Conservation (phyloP, 2,113 vertebrate species). For the Guaruba guarouba region DNA sequence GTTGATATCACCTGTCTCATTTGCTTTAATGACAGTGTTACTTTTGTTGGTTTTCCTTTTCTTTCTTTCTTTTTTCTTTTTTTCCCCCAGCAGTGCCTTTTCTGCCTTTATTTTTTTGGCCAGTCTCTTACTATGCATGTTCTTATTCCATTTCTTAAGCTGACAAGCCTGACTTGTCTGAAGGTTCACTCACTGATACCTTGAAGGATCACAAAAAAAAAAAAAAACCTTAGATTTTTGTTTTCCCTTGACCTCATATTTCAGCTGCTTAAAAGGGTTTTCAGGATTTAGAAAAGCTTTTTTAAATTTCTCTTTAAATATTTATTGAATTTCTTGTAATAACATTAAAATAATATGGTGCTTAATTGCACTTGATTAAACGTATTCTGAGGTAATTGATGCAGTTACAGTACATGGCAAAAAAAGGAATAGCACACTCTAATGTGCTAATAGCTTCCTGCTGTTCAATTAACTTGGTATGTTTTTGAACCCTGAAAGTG, state of each 20-base stretch:
- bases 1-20: neutral
- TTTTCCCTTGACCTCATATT: neutral
- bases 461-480: conserved; percentile 48
- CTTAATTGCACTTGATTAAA: conserved; percentile 66
- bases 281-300: conserved; percentile 10
- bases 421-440: neutral
- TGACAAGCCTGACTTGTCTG: neutral
- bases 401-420: conserved; percentile 4
- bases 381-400: conserved; percentile 43
- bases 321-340: conserved; percentile 57
- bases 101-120: neutral
- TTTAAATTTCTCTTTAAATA: conserved; percentile 44
- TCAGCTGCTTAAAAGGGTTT: conserved; percentile 20
- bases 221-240: neutral
- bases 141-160: neutral
- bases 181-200: neutral
- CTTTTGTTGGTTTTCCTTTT: neutral
- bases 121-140: neutral
- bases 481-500: conserved; percentile 28
- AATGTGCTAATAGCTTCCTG: conserved; percentile 50
- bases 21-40: neutral
- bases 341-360: neutral
- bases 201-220: neutral
- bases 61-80: neutral
- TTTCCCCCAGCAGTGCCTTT: neutral